Base-by-base conservation (phyloP, 2,113 vertebrate species). In the Cryptoleucopteryx plumbea region DNA sequence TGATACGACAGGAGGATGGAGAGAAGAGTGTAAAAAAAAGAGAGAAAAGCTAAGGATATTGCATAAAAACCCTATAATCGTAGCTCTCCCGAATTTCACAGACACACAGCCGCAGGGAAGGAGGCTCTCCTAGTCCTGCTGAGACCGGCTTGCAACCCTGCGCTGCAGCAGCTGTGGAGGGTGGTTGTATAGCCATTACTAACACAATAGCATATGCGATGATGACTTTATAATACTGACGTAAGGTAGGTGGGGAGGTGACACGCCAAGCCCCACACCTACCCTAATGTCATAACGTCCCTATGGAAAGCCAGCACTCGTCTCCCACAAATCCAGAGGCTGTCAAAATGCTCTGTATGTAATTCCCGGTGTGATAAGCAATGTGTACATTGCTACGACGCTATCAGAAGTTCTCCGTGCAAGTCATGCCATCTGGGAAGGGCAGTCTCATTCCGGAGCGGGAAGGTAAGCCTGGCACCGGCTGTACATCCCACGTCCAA, bases 181-280 rank as follows among this genome's bases (percentile, higher is more conserved):
- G 61, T 45, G 73, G 48, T 47, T 65, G 38, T 82, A 17, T 8
- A 72, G 90, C 82, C 67, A 26, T 82, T 80, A 43, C 56, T 85
- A 87, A 79, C 34, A 45, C 82, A 77, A 32, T 5, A 62, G 36
- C 38, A 5, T 4, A 20, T 40, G 74, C 22, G 67, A 13, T 21
- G 75, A 88, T 91, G 87, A 87, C 89, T 96, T 85, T 89, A 82
- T 45, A 65, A n/a, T 14, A n/a, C 56, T 94, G 93, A 96, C 0
- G 31, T 94, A 45, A 94, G 62, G 74, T n/a, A 82, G 91, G 89
- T 89, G 83, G 77, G 86, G 86, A 94, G 77, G 68, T 90, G 96
- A 48, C 89, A 80, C 36, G 5, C 82, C 91, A 56, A 87, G 70
- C 27, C 84, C 90, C 66, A 82, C 78, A 53, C 84, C 94, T 94